These are phyloP conservation scores for Microhierax caerulescens DNA, from an alignment of 2,797 vertebrate species.

Conservation along the genomic window DNA sequence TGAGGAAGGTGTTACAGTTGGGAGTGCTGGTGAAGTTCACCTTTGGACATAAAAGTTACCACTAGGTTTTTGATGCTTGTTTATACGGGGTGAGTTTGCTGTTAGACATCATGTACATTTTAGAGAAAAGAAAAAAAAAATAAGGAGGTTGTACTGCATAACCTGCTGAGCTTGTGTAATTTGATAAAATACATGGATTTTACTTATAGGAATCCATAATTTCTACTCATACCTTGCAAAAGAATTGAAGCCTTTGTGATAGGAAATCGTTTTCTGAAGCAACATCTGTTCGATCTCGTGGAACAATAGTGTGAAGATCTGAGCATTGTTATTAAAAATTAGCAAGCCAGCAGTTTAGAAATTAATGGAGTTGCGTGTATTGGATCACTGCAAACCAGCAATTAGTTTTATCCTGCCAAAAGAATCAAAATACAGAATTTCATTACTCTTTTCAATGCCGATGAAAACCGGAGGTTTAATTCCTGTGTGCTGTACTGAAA, in stretches of 20 bases:
- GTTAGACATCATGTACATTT: not conserved
- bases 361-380: not conserved
- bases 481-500: not conserved
- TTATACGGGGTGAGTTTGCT: not conserved
- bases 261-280: not conserved
- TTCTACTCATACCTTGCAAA: not conserved
- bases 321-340: not conserved
- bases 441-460: not conserved
- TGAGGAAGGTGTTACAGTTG: not conserved
- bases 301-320: not conserved
- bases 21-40: not conserved
- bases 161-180: constrained; percentile 28
- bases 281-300: not conserved
- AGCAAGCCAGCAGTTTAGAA: not conserved
- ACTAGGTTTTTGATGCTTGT: not conserved
- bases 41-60: not conserved
- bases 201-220: not conserved
- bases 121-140: not conserved
- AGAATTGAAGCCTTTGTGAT: constrained; percentile 46
- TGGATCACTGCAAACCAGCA: not conserved
- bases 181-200: not conserved
- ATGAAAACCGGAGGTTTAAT: not conserved
- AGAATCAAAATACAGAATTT: not conserved
- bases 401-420: not conserved
- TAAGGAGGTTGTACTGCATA: not conserved